Base-by-base conservation (phyloP, 2,797 vertebrate genomes). In the Tachyglossus aculeatus region DNA sequence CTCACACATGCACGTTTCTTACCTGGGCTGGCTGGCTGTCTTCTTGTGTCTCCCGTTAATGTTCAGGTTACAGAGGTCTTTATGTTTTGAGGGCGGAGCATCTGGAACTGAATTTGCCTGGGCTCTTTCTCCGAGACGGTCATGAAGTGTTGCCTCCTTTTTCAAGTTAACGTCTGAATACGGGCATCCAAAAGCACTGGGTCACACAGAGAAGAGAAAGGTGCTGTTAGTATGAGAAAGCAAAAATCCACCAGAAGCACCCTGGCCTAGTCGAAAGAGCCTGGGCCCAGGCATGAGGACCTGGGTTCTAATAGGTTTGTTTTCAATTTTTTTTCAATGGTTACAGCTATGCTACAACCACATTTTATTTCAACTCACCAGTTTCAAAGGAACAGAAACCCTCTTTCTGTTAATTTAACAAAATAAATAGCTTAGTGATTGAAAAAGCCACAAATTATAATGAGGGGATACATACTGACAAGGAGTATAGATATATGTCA, bases 81-180 rank as follows among this genome's bases (percentile, higher is more conserved):
- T 72, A 2, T 34, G 36, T 57, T 75, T 54, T 14, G 68, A 40
- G 7, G 45, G 56, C 57, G 54, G 78, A 77, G 61, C n/a, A 2
- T 56, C 13, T 14, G 55, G 37, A 70, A 67, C 60, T 60, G 75
- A 31, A 54, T 67, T 14, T 18, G 0, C 8, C 29, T 63, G 40
- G 18, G 70, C 67, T 55, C 75, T 25, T 25, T 77, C 67, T 68
- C 64, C 74, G 55, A 66, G 61, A 70, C 9, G 81, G 67, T 94
- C 92, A 2, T 91, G 92, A 59, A 94, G 86, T 4, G 84, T 73
- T 52, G 86, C 77, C 64, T 94, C 94, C 57, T 94, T 94, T 71
- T 91, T 91, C 88, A 94, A 78, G 72, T 95, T 96, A 41, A 91
- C 92, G 38, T 95, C 94, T 0, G 93, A 95, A 72, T 94, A 94